Evolutionary conservation across 2,797 vertebrate genomes (phyloP), one percentile per base, ranked within the genome.

Genomic region (Rhincodon typus): DNA sequence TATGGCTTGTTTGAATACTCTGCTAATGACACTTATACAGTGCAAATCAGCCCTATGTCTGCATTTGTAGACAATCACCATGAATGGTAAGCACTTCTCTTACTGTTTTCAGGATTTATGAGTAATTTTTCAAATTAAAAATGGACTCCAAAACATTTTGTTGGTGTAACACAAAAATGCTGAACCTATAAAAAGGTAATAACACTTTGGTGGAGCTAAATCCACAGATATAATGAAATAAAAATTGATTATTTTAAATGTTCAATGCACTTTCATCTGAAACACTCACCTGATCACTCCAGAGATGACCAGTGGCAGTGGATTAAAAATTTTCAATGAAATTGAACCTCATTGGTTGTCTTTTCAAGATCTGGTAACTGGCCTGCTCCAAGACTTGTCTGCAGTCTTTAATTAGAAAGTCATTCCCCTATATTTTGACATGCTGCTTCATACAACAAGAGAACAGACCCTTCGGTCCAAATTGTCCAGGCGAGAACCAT

Each of bases 11-110:
- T 99, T 97, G 99, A 99, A 96, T 99, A 99, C 97, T 99, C 99
- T 67, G 99, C 99, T 97, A 99, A 99, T 0, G 99, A 99, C 97
- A 99, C 99, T 1, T 99, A 99, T 96, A 99, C 99, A 79, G 99
- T 99, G 96, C 99, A 99, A 97, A 99, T 99, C 97, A 99, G 99
- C 98, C 99, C 99, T 96, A 99, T 99, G 99, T 99, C 99, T 96
- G 99, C 99, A 96, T 99, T 99, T 77, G 99, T 99, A 93, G 99
- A 99, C 97, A 99, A 99, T 98, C 99, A 99, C 96, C 99, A 99
- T 4, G 99, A 99, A 96, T 99, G 99, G 99, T 99, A 98, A 98
- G 97, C 96, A 96, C 77, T 91, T 0, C 53, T 96, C 94, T 96
- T 94, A 12, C 15, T 62, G 67, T 96, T 96, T 84, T 84, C 21